Evolutionary conservation across 2,888 invertebrate genomes (phyloP).

Genomic region (Autographa pulchrina): DNA sequence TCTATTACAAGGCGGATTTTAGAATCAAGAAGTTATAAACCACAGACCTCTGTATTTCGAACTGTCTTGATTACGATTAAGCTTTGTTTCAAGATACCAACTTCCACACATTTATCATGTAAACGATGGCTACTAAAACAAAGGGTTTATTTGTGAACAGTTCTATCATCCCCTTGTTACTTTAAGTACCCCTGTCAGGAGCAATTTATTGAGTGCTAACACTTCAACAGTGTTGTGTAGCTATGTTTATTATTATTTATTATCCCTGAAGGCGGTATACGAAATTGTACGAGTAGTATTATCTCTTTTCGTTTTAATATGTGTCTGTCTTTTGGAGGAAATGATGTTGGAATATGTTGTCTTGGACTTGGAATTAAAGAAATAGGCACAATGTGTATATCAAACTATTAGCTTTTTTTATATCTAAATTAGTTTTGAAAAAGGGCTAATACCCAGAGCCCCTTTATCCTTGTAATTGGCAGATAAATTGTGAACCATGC

Average conservation of each 20-base stretch:
- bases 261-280: slow-evolving; percentile 10
- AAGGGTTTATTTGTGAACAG: slow-evolving; percentile 22
- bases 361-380: no score
- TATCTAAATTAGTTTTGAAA: no score
- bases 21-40: no score
- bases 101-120: background rate
- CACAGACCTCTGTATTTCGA: background rate
- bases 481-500: no score
- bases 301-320: background rate
- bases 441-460: no score
- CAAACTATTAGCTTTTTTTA: no score
- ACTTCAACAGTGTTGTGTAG: background rate
- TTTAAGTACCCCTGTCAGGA: slow-evolving; percentile 36
- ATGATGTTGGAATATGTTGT: background rate
- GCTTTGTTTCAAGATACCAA: slow-evolving; percentile 25
- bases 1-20: no score
- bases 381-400: no score
- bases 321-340: background rate
- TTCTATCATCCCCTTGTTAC: slow-evolving; percentile 42
- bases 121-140: slow-evolving; percentile 21
- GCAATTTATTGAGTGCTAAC: slow-evolving; percentile 37
- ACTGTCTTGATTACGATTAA: background rate
- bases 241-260: slow-evolving; percentile 17
- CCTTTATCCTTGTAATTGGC: no score
- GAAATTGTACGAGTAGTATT: background rate